Evolutionary conservation across 2,113 vertebrate genomes (phyloP).

Genomic region (Nyctereutes procyonoides): DNA sequence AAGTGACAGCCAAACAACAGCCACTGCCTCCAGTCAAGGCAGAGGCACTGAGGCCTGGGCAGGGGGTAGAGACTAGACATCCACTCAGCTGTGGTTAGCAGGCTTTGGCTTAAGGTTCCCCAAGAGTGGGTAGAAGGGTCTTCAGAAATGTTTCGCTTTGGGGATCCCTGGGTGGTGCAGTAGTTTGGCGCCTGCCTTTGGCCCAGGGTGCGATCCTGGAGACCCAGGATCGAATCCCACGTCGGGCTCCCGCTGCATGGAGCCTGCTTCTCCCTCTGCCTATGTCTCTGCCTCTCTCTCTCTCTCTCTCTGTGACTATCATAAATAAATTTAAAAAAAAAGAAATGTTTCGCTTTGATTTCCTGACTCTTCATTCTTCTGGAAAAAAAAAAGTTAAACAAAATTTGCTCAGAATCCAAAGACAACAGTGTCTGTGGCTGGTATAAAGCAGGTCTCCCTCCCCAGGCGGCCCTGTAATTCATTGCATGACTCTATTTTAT

Average conservation of each 20-base stretch:
- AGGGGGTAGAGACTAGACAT: fast-evolving
- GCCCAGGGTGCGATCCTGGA: no score
- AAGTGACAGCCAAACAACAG: neutral
- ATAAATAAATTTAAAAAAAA: no score
- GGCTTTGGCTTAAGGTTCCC: conserved; percentile 3
- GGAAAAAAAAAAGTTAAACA: neutral
- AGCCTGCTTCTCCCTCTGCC: no score
- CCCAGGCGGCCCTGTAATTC: neutral
- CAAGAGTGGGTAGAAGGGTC: conserved; percentile 24
- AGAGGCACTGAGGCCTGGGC: neutral
- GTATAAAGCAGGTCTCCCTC: neutral
- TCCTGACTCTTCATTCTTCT: conserved; percentile 45
- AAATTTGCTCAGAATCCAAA: conserved; percentile 31
- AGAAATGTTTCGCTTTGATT: conserved; percentile 56
- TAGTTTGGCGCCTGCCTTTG: no score
- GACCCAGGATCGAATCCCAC: no score
- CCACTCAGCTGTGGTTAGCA: neutral
- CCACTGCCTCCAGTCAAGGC: neutral
- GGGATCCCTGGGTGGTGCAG: no score
- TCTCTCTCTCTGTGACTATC: no score
- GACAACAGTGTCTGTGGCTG: neutral
- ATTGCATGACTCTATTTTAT: neutral
- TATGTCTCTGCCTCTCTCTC: no score
- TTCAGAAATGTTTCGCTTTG: conserved; percentile 49
- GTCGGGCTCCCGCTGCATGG: no score